These are phyloP conservation scores for Clarias pachynema DNA, from an alignment of 2,797 vertebrate species.

Conservation along the genomic window DNA sequence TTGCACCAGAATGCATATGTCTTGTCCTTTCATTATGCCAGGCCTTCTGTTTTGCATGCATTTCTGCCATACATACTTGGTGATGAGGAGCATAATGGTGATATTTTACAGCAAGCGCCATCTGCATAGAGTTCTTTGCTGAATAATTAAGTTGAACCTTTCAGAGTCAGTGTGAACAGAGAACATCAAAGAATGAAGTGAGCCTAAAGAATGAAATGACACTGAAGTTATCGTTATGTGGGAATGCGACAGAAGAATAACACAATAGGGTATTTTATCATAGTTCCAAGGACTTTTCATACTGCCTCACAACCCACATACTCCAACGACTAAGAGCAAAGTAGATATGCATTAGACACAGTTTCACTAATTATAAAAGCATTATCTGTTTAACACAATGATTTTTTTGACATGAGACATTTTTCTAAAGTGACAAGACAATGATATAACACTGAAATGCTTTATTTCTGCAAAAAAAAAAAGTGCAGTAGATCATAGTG, in stretches of 20 bases:
- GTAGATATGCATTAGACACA: constrained; percentile 11
- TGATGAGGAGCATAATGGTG: constrained; percentile 55
- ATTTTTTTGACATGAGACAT: constrained; percentile 23
- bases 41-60: constrained; percentile 54
- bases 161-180: constrained; percentile 49
- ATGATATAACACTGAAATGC: constrained; percentile 9
- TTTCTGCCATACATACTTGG: constrained; percentile 52
- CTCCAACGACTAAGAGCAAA: not conserved
- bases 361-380: constrained; percentile 24
- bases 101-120: constrained; percentile 58
- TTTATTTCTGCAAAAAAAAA: not conserved
- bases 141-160: constrained; percentile 60
- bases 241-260: constrained; percentile 40
- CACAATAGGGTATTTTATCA: constrained; percentile 35
- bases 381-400: constrained; percentile 11
- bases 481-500: too few species aligned
- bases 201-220: constrained; percentile 50
- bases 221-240: constrained; percentile 18
- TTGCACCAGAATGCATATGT: constrained; percentile 51
- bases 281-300: constrained; percentile 24
- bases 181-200: constrained; percentile 47
- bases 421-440: constrained; percentile 9
- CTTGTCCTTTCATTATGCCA: constrained; percentile 55
- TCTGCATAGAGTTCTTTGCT: constrained; percentile 58
- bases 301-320: constrained; percentile 17